Base-by-base conservation (phyloP, 2,888 invertebrate genomes). In the Drosophila mimica region DNA sequence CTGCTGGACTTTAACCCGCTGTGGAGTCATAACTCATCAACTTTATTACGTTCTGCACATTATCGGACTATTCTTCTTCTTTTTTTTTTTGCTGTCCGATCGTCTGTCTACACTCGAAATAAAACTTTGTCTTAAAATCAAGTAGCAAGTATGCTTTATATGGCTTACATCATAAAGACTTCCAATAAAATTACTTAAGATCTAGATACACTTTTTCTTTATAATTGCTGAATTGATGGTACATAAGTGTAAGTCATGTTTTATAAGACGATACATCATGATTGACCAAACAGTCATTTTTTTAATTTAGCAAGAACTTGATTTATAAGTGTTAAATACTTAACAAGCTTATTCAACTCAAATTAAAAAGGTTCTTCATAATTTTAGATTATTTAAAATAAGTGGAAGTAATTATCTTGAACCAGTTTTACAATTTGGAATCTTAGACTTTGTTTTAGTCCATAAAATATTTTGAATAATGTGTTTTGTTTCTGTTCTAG, bases 1-100 rank as follows among this genome's bases (percentile, higher is more conserved):
- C 46, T 49, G 20, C 9, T 28, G 65, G 15, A 36, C 48, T 25
- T 48, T 31, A 74, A 72, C 66, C 76, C 63, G 69, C 76, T 20
- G 40, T 9, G 48, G 56, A 60, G 69, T 59, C 63, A 74, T 70
- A 74, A 64, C 76, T 64, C 70, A 60, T 64, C 70, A 76, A 36
- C 49, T 76, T 74, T 51, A 69, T 56, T 74, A 51, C 60, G 59
- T 36, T 59, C 38, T n/a, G 40, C 60, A 61, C 54, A 70, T 56
- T 70, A 60, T 59, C 70, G 11, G 48, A 15, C 33, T 46, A 52
- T 59, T 49, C 36, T 59, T 34, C 25, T 25, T 34, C 4, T 11
- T 33, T 33, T 11, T 33, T 40, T 46, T 15, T 46, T 43, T 34
- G 40, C 59, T 67, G 34, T 49, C 58, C 33, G 33, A 28, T 38